A percentile compares a stretch with the other conserved stretches of the same genome.
These are phyloP conservation scores for Pipistrellus pygmaeus DNA, from an alignment of 2,797 vertebrate species.

Conservation along the genomic window DNA sequence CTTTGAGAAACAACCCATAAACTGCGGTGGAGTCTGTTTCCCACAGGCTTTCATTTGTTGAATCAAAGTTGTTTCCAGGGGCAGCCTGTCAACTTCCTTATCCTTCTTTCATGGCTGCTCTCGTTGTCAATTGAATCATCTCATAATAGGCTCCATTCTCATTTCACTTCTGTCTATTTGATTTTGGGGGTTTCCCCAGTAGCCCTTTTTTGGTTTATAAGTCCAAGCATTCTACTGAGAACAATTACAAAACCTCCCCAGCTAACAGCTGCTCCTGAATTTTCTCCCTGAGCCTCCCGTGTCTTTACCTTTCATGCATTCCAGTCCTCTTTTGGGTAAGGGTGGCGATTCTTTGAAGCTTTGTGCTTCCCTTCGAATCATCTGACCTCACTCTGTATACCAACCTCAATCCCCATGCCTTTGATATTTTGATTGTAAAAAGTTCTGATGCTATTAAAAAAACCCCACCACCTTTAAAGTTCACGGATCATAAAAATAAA, in stretches of 20 bases:
- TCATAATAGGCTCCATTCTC: not conserved
- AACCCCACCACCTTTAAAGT: not conserved
- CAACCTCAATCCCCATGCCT: not conserved
- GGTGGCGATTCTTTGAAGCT: not conserved
- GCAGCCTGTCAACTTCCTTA: not conserved
- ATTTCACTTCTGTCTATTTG: not conserved
- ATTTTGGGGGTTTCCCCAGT: not conserved
- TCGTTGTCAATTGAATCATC: not conserved
- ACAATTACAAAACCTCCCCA: not conserved
- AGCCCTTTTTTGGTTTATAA: not conserved
- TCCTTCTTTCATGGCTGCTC: not conserved
- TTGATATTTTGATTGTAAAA: constrained; percentile 13
- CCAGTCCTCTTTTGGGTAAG: not conserved
- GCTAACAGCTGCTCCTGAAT: not conserved
- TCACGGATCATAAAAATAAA: not conserved
- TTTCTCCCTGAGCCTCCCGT: not conserved
- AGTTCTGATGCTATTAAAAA: not conserved
- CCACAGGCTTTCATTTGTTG: not conserved
- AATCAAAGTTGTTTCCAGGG: not conserved
- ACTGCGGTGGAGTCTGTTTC: not conserved
- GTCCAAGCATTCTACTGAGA: not conserved
- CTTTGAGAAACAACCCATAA: not conserved
- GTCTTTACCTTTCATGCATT: not conserved
- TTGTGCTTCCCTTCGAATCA: not conserved
- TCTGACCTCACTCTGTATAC: not conserved